Conservation (phyloP, 1,140 invertebrate genomes). For the Pachyrhynchus sulphureomaculatus region DNA sequence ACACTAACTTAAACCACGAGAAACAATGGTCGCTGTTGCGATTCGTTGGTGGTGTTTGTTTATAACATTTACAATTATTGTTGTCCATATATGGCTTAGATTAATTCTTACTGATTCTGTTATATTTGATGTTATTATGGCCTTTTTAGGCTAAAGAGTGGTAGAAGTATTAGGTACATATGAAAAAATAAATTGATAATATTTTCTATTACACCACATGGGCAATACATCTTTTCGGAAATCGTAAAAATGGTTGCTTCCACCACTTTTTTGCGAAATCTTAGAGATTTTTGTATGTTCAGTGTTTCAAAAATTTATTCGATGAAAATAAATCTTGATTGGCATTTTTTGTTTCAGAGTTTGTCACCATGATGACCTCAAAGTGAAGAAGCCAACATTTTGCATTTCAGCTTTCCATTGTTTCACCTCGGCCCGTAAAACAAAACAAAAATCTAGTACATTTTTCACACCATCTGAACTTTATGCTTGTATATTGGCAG, state of each 20-base stretch:
- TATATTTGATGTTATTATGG: neutral
- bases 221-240: too few relatives aligned
- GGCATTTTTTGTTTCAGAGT: constrained; percentile 75
- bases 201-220: too few relatives aligned
- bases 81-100: neutral
- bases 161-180: too few relatives aligned
- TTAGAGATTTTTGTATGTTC: neutral
- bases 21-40: constrained; percentile 23
- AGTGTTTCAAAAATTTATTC: neutral
- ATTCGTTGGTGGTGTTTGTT: constrained; percentile 11
- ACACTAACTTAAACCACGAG: constrained; percentile 1
- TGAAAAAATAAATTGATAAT: too few relatives aligned
- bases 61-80: neutral
- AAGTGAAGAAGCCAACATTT: constrained; percentile 72
- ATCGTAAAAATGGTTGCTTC: too few relatives aligned
- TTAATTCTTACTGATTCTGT: constrained; percentile 4
- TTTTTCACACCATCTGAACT: constrained; percentile 45
- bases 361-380: constrained; percentile 99
- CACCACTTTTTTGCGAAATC: neutral
- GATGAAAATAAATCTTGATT: neutral
- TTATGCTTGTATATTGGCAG: constrained; percentile 43
- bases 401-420: constrained; percentile 57
- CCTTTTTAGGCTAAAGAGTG: too few relatives aligned
- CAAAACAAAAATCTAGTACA: constrained; percentile 31
- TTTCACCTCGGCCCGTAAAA: constrained; percentile 52